Evolutionary conservation across 2,888 invertebrate species (phyloP), one percentile per base, ranked within the genome.

Genomic region (Pherbina coryleti): DNA sequence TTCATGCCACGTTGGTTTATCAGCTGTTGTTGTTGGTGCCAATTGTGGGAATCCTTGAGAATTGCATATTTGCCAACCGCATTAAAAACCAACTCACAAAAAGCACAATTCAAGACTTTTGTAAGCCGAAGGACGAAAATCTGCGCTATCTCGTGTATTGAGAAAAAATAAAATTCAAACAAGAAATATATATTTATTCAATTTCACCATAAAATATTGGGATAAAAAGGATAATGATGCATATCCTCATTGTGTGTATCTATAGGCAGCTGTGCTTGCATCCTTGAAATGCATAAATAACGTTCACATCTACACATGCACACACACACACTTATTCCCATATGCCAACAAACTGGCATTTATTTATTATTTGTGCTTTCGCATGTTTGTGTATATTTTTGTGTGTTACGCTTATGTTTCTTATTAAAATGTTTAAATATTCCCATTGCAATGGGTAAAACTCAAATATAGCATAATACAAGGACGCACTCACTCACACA

Each of bases 401-500:
- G 8, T 44, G 8, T 37, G n/a, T 25, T 22, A 34, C 44, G 69
- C 22, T 51, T 37, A 51, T 69, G 51, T 44, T 72, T 57, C 34
- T 11, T 37, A 60, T 37, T 44, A 72, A 72, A 72, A 72, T 60
- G 60, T 60, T 44, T 57, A 72, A 72, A 72, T 72, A 57, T 37
- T 60, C 71, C 19, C 57, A 72, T 57, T 25, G 72, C 14, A 60
- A 57, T 60, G 34, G 37, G 8, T 60, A 60, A 8, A 60, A 60
- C 28, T 22, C 28, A 22, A 28, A 60, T 11, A 60, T 28, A 60
- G 11, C 60, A 60, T 11, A 11, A 60, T 60, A 17, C 60, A 60
- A 14, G 17, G 25, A 22, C 28, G 8, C 57, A 25, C 14, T 22
- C 25, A 25, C n/a, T n/a, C 8, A 57, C 14, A 22, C 22, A 55